Conservation (phyloP, 2,888 invertebrate species). For the Phymatocera aterrima region DNA sequence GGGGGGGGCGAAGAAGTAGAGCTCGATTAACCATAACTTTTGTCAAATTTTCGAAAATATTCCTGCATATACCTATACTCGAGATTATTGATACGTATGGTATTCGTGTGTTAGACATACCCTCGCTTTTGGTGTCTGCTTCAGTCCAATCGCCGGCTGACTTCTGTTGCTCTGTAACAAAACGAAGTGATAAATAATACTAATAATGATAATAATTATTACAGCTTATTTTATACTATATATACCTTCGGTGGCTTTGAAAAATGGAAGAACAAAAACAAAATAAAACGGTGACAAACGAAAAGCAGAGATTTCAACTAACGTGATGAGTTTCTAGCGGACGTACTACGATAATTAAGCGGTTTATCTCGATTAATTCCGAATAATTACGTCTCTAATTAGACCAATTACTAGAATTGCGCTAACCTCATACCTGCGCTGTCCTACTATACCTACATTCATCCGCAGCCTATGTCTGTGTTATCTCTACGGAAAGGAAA, state of each 20-base stretch:
- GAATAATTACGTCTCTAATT: constrained; percentile 63
- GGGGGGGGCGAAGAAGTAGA: too few relatives aligned
- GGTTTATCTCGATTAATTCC: constrained; percentile 66
- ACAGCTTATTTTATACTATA: too few relatives aligned
- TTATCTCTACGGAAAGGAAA: neutral
- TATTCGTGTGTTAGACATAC: constrained; percentile 66
- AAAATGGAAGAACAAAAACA: neutral
- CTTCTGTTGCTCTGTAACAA: constrained; percentile 81
- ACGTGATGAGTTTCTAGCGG: neutral
- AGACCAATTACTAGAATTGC: constrained; percentile 59
- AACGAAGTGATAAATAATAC: constrained; percentile 48
- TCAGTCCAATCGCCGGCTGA: constrained; percentile 82
- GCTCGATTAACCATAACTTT: too few relatives aligned
- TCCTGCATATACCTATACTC: too few relatives aligned
- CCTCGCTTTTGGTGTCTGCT: constrained; percentile 82
- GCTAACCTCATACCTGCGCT: neutral
- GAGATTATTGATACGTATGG: too few relatives aligned
- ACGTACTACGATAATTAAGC: constrained; percentile 58
- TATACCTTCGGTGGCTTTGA: neutral
- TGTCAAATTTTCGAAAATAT: too few relatives aligned
- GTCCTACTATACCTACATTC: neutral
- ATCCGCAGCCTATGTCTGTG: neutral
- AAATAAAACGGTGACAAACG: neutral
- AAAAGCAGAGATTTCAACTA: neutral
- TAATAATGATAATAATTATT: too few relatives aligned